These are phyloP conservation scores for Notarius quadriscutis DNA, from an alignment of 2,113 vertebrate species.

Conservation along the genomic window DNA sequence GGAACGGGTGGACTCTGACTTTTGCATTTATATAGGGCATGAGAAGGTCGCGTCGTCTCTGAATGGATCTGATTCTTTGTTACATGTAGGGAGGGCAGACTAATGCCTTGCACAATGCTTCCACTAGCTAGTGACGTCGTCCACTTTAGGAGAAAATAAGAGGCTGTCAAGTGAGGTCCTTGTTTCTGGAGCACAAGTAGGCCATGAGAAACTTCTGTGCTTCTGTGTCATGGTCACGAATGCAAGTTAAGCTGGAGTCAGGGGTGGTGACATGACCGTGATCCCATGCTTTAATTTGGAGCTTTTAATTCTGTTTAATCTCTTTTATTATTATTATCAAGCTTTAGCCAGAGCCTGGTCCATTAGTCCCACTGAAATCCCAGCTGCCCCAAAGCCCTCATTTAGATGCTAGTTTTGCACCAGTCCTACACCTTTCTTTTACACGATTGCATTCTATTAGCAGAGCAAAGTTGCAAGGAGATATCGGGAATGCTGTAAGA, in stretches of 20 bases:
- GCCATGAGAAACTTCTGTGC: conserved; percentile 20
- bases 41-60: conserved; percentile 12
- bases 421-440: neutral
- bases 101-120: conserved; percentile 12
- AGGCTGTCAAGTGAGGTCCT: conserved; percentile 5
- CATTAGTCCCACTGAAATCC: conserved; percentile 13
- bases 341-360: conserved; percentile 29
- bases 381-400: conserved; percentile 21
- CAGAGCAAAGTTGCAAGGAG: neutral
- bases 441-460: neutral
- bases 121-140: conserved; percentile 2
- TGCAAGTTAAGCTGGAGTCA: conserved; percentile 45
- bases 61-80: conserved; percentile 21
- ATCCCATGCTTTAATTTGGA: conserved; percentile 53
- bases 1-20: conserved; percentile 37
- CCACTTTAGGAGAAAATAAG: conserved; percentile 3
- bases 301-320: conserved; percentile 56
- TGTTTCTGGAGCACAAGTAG: conserved; percentile 27
- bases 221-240: conserved; percentile 36
- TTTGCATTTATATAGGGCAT: conserved; percentile 10
- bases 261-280: conserved; percentile 49
- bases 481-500: neutral
- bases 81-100: neutral
- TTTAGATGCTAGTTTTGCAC: conserved; percentile 11
- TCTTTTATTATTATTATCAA: conserved; percentile 53